These are phyloP conservation scores for Pocillopora grandis DNA, from an alignment of 92 coral and sea anemone species.

Conservation along the genomic window DNA sequence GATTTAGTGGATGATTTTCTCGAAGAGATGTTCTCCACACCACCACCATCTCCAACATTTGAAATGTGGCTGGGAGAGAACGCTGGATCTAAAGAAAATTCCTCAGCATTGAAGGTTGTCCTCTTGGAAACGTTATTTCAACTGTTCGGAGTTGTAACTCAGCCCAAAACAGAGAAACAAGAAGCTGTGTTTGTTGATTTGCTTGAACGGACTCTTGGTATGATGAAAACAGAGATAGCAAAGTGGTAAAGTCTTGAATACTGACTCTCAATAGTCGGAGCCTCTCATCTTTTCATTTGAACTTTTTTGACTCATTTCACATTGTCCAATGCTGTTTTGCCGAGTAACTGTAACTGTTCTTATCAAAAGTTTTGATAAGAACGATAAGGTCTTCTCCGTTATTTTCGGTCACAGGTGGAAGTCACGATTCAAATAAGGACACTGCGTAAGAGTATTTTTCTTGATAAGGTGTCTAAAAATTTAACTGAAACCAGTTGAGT, in stretches of 20 bases:
- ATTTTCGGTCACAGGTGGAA: too few relatives aligned
- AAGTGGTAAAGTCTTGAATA: not conserved
- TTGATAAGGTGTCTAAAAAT: too few relatives aligned
- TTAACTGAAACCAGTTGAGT: too few relatives aligned
- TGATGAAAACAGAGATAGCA: constrained; percentile 31
- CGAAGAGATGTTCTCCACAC: constrained; percentile 24
- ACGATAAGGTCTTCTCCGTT: too few relatives aligned
- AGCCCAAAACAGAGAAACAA: constrained; percentile 39
- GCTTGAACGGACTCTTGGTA: constrained; percentile 30
- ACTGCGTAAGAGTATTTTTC: too few relatives aligned
- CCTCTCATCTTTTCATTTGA: too few relatives aligned
- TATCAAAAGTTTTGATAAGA: too few relatives aligned
- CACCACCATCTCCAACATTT: constrained; percentile 36
- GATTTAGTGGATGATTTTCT: constrained; percentile 3
- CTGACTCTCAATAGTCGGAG: not conserved
- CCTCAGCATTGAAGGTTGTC: constrained; percentile 19
- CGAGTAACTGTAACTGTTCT: too few relatives aligned
- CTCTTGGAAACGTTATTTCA: constrained; percentile 43
- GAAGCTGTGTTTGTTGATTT: constrained; percentile 39
- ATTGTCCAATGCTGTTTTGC: too few relatives aligned
- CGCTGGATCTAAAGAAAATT: not conserved
- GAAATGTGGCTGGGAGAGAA: constrained; percentile 30
- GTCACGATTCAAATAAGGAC: too few relatives aligned
- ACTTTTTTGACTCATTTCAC: too few relatives aligned
- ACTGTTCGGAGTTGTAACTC: constrained; percentile 30